Conservation (phyloP, 2,113 vertebrate genomes). For the Xenotilapia caudafasciata region DNA sequence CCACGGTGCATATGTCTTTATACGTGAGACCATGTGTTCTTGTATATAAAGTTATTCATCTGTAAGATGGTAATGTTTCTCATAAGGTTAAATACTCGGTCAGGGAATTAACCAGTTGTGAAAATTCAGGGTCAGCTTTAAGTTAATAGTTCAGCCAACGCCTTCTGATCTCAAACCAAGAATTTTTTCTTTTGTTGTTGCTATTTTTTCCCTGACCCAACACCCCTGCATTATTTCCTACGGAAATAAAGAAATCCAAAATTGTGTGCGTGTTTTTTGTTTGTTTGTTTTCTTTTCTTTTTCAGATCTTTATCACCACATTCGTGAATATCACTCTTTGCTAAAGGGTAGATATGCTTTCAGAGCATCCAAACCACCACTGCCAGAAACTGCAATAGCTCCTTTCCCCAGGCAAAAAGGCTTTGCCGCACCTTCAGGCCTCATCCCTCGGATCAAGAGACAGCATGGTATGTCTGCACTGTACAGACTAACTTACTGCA, state of each 20-base stretch:
- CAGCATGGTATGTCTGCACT: background rate
- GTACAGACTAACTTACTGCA: background rate
- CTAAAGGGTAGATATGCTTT: background rate
- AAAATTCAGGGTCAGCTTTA: background rate
- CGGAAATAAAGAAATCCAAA: background rate
- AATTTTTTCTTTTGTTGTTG: background rate
- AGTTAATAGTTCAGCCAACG: background rate
- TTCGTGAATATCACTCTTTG: background rate
- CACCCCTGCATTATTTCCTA: background rate
- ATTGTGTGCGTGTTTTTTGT: background rate
- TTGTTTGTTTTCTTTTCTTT: background rate
- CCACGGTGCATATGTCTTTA: slow-evolving; percentile 14
- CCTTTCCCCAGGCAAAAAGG: background rate
- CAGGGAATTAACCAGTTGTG: background rate
- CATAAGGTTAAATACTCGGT: background rate
- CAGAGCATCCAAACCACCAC: background rate
- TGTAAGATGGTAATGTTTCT: background rate
- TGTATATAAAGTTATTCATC: background rate
- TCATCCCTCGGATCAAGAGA: background rate
- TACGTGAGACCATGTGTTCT: background rate
- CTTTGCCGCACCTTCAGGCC: background rate
- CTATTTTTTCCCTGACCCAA: background rate
- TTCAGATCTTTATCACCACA: background rate
- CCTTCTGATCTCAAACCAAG: background rate
- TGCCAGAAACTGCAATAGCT: background rate